A percentile compares a stretch with the other conserved stretches of the same genome.
Evolutionary conservation across 2,797 vertebrate genomes (phyloP).

Genomic region (Syngnathus rostellatus): DNA sequence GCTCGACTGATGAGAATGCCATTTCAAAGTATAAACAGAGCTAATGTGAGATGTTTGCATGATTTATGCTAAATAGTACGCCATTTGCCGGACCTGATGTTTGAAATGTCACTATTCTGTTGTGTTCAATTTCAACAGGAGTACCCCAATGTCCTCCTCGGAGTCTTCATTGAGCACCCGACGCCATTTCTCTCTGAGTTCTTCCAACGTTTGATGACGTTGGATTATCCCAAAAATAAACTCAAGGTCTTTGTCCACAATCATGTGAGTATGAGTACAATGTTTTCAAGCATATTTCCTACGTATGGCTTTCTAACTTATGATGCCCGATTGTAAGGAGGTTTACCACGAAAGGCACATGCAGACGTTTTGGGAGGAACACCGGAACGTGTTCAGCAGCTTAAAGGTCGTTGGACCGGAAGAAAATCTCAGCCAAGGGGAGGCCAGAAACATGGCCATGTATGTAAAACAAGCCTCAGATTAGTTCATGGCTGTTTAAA

Average conservation of each 20-base stretch:
- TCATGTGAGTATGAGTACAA: slow-evolving; percentile 71
- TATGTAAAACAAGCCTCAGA: slow-evolving; percentile 46
- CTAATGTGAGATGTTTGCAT: slow-evolving; percentile 6
- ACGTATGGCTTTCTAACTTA: slow-evolving; percentile 8
- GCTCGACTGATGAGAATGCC: background rate
- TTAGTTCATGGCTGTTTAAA: too few relatives aligned
- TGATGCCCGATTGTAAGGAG: slow-evolving; percentile 71
- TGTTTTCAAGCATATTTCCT: background rate
- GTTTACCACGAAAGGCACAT: slow-evolving; percentile 98
- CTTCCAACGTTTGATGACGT: slow-evolving; percentile 75
- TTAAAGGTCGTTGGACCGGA: slow-evolving; percentile 96
- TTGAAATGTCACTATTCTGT: slow-evolving; percentile 23
- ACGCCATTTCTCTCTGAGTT: slow-evolving; percentile 92
- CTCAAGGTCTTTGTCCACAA: slow-evolving; percentile 89
- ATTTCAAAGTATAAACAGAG: slow-evolving; percentile 15
- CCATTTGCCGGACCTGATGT: slow-evolving; percentile 5
- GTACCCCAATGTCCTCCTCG: slow-evolving; percentile 80
- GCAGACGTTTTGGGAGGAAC: slow-evolving; percentile 88
- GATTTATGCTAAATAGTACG: slow-evolving; percentile 41
- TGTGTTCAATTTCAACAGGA: slow-evolving; percentile 68
- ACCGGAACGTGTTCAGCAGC: slow-evolving; percentile 73
- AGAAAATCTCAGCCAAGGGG: slow-evolving; percentile 88
- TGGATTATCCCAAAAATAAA: slow-evolving; percentile 88
- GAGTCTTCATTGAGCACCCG: slow-evolving; percentile 92
- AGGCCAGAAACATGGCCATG: slow-evolving; percentile 99